Base-by-base conservation (phyloP, 2,888 invertebrate species). In the Trilocha varians region DNA sequence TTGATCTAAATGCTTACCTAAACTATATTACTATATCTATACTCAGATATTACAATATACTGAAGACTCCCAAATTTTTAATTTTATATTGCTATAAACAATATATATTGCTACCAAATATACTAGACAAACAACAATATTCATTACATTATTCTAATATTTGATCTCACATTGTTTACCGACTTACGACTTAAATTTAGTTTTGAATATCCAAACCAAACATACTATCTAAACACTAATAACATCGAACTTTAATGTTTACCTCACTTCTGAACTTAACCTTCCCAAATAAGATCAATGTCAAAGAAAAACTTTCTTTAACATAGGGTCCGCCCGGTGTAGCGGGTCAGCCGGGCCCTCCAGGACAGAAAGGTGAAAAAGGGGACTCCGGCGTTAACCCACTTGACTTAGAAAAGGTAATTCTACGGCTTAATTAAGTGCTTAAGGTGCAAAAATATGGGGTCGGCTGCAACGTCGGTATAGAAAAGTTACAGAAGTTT, bases 311-410 rank as follows among this genome's bases (percentile, higher is more conserved):
- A 25, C 8, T 25, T 25, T n/a, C n/a, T n/a, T 25, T 25, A 6
- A 25, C 25, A 11, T 38, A 84, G 94, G 94, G 94, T 48, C 90
- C 92, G 42, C 91, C 91, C 39, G 93, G 93, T 38, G 80, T 84
- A 36, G 77, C 88, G 13, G 92, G 92, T 44, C 78, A 88, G 59
- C 88, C 90, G 34, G 93, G 94, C 39, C 72, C 71, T 13, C 75
- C 63, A 45, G 85, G 85, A 16, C 70, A 84, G 37, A 93, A 93
- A 74, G 93, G 93, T 49, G 90, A 90, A 53, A 93, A 92, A 68
- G 93, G 93, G 34, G 93, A 93, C 53, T 71, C 90, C 38, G 80
- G 79, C 39, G 54, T 83, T 37, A 64, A 62, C 49, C 60, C 71
- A 43, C 60, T 70, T 47, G 70, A 78, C 54, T 62, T 80, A 45